phyloP scores from a whole-genome alignment of 2,797 vertebrate species.

The Geotria australis region DNA sequence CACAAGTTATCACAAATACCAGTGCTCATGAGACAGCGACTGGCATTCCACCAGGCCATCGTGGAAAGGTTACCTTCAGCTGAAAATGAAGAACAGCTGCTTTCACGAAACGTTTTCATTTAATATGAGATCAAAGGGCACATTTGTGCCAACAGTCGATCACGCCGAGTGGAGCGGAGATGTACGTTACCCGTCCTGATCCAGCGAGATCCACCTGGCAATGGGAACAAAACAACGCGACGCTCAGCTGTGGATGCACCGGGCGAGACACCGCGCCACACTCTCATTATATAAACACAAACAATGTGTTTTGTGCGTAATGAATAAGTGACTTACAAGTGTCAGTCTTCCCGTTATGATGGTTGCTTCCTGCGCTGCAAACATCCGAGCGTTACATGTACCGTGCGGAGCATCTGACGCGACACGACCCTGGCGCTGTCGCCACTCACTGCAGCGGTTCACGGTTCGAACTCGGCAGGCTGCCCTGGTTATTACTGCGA shows the following conservation, averaged over 20 bases:
- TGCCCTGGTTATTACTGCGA: no score
- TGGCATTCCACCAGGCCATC: no score
- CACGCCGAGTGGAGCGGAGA: not conserved
- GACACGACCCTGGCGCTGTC: no score
- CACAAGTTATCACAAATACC: no score
- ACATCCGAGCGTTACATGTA: not conserved
- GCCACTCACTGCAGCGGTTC: no score
- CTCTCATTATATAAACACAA: no score
- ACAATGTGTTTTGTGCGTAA: no score
- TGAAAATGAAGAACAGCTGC: not conserved
- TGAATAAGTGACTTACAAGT: slow-evolving; percentile 6
- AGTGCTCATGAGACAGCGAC: no score
- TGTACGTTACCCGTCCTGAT: slow-evolving; percentile 6
- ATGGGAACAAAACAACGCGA: not conserved
- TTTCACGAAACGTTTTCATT: not conserved
- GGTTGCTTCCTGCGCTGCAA: slow-evolving; percentile 4
- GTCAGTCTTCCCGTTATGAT: slow-evolving; percentile 9
- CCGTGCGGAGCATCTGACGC: not conserved
- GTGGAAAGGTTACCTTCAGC: no score
- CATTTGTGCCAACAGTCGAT: not conserved
- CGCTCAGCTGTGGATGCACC: no score
- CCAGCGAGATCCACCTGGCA: slow-evolving; percentile 7
- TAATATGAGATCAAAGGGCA: not conserved
- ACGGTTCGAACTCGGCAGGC: no score
- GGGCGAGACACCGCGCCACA: no score